phyloP scores from a whole-genome alignment of 2,113 vertebrate genomes.

The Tupaia tana region DNA sequence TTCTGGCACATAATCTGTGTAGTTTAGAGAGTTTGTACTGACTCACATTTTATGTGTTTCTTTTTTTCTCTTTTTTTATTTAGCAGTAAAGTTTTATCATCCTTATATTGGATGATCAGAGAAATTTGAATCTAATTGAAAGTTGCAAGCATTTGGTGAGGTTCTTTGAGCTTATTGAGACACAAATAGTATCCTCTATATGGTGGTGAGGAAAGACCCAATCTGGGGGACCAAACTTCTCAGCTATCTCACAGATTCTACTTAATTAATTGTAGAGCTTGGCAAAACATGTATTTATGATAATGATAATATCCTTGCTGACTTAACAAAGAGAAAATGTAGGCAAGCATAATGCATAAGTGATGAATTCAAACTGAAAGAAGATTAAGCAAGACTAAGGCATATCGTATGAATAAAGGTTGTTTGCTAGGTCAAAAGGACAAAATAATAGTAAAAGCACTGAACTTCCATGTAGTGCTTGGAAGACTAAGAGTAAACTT shows the following conservation, averaged over 20 bases:
- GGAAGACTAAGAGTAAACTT: background rate
- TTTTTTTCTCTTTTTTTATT: background rate
- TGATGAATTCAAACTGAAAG: background rate
- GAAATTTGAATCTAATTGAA: constrained; percentile 66
- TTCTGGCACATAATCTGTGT: background rate
- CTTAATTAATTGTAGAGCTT: background rate
- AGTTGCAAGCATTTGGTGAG: background rate
- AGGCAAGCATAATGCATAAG: background rate
- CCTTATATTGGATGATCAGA: constrained; percentile 60
- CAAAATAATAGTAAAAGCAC: background rate
- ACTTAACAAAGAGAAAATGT: background rate
- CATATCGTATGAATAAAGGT: background rate
- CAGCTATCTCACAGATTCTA: background rate
- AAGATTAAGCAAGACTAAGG: background rate
- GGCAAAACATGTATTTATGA: background rate
- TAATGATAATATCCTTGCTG: background rate
- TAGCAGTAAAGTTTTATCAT: constrained; percentile 53
- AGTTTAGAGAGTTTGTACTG: constrained; percentile 39
- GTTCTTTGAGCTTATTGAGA: background rate
- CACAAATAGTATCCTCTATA: background rate
- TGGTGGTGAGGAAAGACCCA: background rate
- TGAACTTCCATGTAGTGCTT: background rate
- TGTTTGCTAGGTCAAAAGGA: background rate
- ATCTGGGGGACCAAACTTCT: background rate
- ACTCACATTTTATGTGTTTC: constrained; percentile 23